Conservation (phyloP, 2,113 vertebrate genomes). For the Ageneiosus marmoratus region DNA sequence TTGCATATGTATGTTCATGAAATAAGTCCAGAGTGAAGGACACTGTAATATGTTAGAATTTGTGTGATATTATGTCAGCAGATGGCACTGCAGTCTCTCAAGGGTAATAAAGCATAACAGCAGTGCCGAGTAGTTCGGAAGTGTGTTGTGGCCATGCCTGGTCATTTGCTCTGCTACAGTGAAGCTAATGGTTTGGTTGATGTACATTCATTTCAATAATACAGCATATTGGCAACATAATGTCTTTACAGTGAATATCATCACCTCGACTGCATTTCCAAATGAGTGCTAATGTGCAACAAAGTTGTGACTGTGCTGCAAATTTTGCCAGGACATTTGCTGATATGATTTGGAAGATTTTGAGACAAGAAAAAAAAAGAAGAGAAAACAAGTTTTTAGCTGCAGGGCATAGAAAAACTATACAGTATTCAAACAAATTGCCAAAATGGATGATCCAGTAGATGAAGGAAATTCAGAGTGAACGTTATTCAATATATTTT, state of each 20-base stretch:
- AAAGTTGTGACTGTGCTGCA: not conserved
- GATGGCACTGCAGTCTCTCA: constrained; percentile 31
- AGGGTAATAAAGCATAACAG: not conserved
- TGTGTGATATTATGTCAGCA: constrained; percentile 15
- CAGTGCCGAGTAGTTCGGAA: not conserved
- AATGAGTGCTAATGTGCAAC: not conserved
- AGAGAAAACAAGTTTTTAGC: not conserved
- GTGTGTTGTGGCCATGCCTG: not conserved
- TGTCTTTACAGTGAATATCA: not conserved
- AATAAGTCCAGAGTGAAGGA: not conserved
- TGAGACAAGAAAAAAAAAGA: not conserved
- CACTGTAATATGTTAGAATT: not conserved
- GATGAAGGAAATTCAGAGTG: not conserved
- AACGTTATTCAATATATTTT: not conserved
- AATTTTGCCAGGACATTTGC: not conserved
- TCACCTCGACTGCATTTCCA: not conserved
- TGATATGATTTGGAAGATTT: not conserved
- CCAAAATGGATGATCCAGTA: not conserved
- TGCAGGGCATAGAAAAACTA: not conserved
- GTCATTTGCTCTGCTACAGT: not conserved
- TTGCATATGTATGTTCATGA: not conserved
- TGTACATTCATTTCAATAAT: not conserved
- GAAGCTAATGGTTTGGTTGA: not conserved
- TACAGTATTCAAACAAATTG: not conserved
- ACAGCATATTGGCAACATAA: not conserved